Evolutionary conservation across 2,113 vertebrate genomes (phyloP), one percentile per base, ranked within the genome.

Genomic region (Dipodomys ordii): DNA sequence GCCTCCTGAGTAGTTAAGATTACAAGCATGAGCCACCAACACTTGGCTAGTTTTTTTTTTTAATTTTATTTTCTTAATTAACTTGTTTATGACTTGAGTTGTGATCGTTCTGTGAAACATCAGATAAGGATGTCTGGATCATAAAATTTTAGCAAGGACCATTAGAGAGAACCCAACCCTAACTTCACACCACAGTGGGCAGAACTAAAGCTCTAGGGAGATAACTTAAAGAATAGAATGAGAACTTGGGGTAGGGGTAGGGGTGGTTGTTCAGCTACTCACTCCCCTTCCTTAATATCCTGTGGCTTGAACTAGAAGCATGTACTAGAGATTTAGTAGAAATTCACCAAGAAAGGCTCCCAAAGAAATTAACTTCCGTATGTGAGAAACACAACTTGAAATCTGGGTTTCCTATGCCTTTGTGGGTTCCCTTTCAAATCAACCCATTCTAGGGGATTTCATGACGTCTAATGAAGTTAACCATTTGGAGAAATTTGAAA

Each of bases 121-220:
- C 49, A 57, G 69, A 88, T 74, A 74, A 94, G 64, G 71, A 20
- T 90, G 81, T 88, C 35, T 71, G 90, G 90, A 67, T 88, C 78
- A 88, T 93, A 90, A 93, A 92, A 89, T 64, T 83, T 93, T 85
- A 85, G 79, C 49, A 32, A 92, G 93, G 79, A 65, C 53, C 84
- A 83, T 76, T 85, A 76, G 79, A 27, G 39, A 86, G 60, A 87
- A 95, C 27, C 23, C 67, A 65, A 32, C 30, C 22, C 73, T 44
- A 60, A 67, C 77, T 93, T 71, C 73, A 88, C 76, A 93, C 79
- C 32, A 46, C 71, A n/a, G 35, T 13, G 19, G 44, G 91, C 13
- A 49, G 85, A 87, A 69, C 39, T 44, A 0, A 84, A 22, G 69
- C 49, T 13, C 16, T 39, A 28, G n/a, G 32, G 35, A 90, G 84